Evolutionary conservation across 2,113 vertebrate species (phyloP).

Genomic region (Turdus rufiventris): DNA sequence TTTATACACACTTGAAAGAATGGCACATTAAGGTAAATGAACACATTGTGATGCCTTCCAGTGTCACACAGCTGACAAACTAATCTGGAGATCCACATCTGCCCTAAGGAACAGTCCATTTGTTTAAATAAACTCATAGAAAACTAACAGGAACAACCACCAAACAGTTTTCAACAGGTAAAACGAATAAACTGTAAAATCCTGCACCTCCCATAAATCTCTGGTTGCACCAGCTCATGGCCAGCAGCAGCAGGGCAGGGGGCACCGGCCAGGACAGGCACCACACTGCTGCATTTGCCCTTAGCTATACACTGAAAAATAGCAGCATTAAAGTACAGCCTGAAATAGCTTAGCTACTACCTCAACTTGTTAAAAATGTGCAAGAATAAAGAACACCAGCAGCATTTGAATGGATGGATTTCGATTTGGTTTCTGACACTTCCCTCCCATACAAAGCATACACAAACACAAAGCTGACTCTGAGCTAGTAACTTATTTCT

Average conservation of each 20-base stretch:
- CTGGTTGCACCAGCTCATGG: background rate
- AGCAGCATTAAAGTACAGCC: constrained; percentile 46
- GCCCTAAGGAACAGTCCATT: background rate
- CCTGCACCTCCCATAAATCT: background rate
- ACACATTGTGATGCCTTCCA: background rate
- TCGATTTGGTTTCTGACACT: background rate
- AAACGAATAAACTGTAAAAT: background rate
- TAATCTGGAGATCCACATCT: background rate
- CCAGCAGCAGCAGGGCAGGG: background rate
- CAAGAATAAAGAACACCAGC: constrained; percentile 35
- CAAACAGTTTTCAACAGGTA: background rate
- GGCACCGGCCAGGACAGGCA: background rate
- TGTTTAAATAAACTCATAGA: constrained; percentile 6
- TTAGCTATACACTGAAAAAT: background rate
- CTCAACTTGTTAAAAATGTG: constrained; percentile 12
- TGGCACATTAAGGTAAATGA: background rate
- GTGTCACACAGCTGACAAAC: background rate
- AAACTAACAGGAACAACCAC: background rate
- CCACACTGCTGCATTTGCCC: background rate
- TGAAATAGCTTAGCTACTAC: background rate
- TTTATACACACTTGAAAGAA: background rate
- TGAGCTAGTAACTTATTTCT: background rate
- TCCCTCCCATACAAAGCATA: background rate
- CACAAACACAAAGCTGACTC: background rate
- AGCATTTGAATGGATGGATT: background rate